Conservation (phyloP, 2,888 invertebrate species). For the Agrochola litura region DNA sequence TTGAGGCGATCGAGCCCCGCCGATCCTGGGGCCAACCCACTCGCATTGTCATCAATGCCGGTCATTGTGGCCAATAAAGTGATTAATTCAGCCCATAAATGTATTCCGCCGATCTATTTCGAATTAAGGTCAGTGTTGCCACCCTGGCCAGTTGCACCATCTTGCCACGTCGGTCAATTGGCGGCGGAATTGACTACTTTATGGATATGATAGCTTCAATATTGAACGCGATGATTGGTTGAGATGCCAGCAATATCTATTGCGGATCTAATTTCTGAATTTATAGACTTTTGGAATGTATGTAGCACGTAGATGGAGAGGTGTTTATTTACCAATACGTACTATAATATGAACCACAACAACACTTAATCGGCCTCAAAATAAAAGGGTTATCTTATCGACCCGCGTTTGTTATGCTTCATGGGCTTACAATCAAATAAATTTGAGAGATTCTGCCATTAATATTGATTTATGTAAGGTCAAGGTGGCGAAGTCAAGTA, state of each 20-base stretch:
- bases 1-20: slow-evolving; percentile 68
- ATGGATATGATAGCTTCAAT: slow-evolving; percentile 73
- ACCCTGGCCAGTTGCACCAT: slow-evolving; percentile 76
- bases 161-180: slow-evolving; percentile 73
- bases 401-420: slow-evolving; percentile 7
- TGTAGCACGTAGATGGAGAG: slow-evolving; percentile 8
- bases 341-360: not conserved
- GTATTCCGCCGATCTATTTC: slow-evolving; percentile 84
- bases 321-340: slow-evolving; percentile 1
- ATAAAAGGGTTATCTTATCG: slow-evolving; percentile 25
- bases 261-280: slow-evolving; percentile 44
- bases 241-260: slow-evolving; percentile 51
- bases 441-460: slow-evolving; percentile 7
- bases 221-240: slow-evolving; percentile 67
- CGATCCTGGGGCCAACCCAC: slow-evolving; percentile 75
- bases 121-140: slow-evolving; percentile 84
- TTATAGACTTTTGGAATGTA: not conserved
- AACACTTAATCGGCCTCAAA: slow-evolving; percentile 19
- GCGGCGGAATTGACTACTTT: slow-evolving; percentile 75
- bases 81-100: slow-evolving; percentile 86
- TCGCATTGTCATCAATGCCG: slow-evolving; percentile 77
- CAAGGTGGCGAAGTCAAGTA: too few relatives aligned
- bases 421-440: not conserved
- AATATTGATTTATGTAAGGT: not conserved
- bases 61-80: slow-evolving; percentile 86